Percentiles rank a stretch among this genome's conserved stretches.
Evolutionary conservation across 2,797 vertebrate genomes (phyloP).

Genomic region (Sparidentex hasta): DNA sequence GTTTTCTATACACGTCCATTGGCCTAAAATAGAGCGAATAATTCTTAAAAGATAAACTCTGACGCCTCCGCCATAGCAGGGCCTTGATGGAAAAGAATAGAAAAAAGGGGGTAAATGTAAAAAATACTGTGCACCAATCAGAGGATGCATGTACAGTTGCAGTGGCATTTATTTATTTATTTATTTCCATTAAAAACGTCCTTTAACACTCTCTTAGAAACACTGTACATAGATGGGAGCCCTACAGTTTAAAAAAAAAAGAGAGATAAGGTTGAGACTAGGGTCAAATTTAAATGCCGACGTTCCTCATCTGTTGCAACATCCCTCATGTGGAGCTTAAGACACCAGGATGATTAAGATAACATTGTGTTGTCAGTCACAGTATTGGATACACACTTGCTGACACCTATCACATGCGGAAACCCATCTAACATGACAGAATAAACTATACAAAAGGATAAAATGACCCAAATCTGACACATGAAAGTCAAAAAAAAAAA

Average conservation of each 20-base stretch:
- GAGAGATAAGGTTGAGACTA: constrained; percentile 16
- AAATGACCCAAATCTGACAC: constrained; percentile 6
- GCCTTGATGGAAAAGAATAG: constrained; percentile 78
- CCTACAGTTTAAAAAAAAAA: constrained; percentile 34
- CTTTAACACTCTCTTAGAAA: constrained; percentile 36
- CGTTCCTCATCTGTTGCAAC: constrained; percentile 9
- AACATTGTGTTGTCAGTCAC: constrained; percentile 18
- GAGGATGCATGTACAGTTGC: constrained; percentile 17
- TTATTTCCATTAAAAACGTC: constrained; percentile 29
- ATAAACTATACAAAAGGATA: constrained; percentile 23
- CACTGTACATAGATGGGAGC: constrained; percentile 36
- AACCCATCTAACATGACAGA: not conserved
- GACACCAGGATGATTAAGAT: constrained; percentile 23
- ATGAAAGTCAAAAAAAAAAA: not conserved
- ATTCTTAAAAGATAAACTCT: constrained; percentile 56
- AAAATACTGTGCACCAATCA: constrained; percentile 50
- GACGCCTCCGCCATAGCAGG: constrained; percentile 68
- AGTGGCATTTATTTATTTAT: constrained; percentile 50
- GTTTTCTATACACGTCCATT: constrained; percentile 43
- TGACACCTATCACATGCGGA: not conserved
- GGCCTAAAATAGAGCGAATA: constrained; percentile 77
- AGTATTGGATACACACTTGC: constrained; percentile 18
- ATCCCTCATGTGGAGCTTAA: not conserved
- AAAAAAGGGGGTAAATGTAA: constrained; percentile 44
- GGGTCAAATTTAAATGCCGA: constrained; percentile 34